phyloP scores from a whole-genome alignment of 2,797 vertebrate genomes.

The Avahi laniger region DNA sequence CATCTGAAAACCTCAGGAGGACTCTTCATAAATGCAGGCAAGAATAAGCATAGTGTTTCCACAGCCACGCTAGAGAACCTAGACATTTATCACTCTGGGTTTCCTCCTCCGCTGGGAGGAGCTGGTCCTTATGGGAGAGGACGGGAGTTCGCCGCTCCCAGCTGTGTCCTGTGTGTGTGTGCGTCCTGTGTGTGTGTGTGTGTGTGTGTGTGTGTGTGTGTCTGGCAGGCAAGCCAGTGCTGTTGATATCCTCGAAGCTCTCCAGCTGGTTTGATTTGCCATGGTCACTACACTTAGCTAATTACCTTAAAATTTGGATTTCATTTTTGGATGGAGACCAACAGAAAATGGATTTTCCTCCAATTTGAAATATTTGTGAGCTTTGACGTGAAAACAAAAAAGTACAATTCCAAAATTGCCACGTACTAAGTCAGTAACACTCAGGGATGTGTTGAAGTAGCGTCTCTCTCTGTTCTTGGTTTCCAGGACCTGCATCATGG shows the following conservation, averaged over 20 bases:
- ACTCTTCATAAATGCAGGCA: background rate
- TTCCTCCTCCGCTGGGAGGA: background rate
- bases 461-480: background rate
- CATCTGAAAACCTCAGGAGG: background rate
- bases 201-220: fast-evolving
- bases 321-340: background rate
- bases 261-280: background rate
- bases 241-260: background rate
- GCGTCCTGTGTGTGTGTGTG: fast-evolving
- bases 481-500: constrained; percentile 76
- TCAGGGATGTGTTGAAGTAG: background rate
- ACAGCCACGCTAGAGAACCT: background rate
- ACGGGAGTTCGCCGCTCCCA: background rate
- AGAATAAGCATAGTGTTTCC: background rate
- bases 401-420: background rate
- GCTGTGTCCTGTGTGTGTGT: background rate
- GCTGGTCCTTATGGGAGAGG: background rate
- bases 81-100: no score
- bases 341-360: background rate
- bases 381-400: background rate
- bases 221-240: background rate
- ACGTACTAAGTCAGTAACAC: fast-evolving
- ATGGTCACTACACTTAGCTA: no score
- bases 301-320: background rate
- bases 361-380: background rate